Base-by-base conservation (phyloP, 2,888 invertebrate species). In the Rhamphomyia laevipes region DNA sequence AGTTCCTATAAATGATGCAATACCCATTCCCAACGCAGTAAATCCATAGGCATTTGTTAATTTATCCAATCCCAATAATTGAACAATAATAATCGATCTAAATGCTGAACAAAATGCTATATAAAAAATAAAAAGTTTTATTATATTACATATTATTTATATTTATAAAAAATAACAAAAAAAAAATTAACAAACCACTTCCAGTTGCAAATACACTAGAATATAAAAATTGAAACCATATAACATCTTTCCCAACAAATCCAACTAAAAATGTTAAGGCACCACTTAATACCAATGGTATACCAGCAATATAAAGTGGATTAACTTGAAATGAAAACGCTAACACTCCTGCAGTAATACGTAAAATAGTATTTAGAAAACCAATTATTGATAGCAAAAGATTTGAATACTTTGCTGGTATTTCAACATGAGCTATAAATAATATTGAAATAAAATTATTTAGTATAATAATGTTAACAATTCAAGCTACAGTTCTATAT, bases 1-100 rank as follows among this genome's bases (percentile, higher is more conserved):
- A 16, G 72, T 62, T 44, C 86, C 87, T 40, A 83, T 67, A 11
- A 84, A 75, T 1, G 82, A 81, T 2, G 84, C 84, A 43, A 83
- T 60, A 5, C 87, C 87, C 74, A 86, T 85, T 61, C 84, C 84
- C 57, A 89, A 70, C 43, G 86, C 73, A 12, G 82, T 72, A 27
- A 89, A 67, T 16, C 88, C 88, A 65, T 86, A 87, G 21, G 85
- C 84, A 64, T 85, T 88, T 15, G 86, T 87, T 52, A 89, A 67
- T 59, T 81, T 82, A 53, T 85, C 82, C 55, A 88, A 69, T 0
- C 88, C 86, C 47, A 88, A 64, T 16, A 86, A 71, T 57, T 86
- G 84, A 9, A 87, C 87, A 49, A 86, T 75, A 46, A 89, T 76
- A 46, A 88, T 79, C 21, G 88, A 82, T 53, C 87, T 77, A 44